Conservation (phyloP, 2,888 invertebrate species). For the Drosophila peninsularis region DNA sequence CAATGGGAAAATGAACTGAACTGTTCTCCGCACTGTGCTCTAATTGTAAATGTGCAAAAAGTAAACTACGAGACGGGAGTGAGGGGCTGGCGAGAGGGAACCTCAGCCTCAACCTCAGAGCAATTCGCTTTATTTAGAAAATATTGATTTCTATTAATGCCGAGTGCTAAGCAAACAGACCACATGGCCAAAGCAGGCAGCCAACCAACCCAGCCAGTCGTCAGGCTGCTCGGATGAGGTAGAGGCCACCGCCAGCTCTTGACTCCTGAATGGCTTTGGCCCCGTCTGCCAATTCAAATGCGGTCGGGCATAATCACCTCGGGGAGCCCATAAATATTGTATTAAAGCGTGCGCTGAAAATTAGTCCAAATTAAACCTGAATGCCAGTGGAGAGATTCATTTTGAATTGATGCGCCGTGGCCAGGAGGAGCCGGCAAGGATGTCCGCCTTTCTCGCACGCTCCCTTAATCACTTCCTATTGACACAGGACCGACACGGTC, state of each 20-base stretch:
- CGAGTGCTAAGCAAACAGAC: conserved; percentile 67
- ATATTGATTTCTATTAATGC: conserved; percentile 77
- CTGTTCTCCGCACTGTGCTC: conserved; percentile 45
- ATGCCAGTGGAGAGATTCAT: conserved; percentile 48
- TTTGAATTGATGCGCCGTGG: conserved; percentile 34
- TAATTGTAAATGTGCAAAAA: conserved; percentile 79
- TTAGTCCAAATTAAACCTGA: conserved; percentile 73
- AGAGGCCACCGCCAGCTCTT: conserved; percentile 40
- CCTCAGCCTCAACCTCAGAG: conserved; percentile 42
- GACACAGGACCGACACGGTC: conserved; percentile 63
- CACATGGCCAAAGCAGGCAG: conserved; percentile 17
- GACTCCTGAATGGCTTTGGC: conserved; percentile 57
- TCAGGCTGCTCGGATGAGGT: conserved; percentile 20
- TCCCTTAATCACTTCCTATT: conserved; percentile 75
- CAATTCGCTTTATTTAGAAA: conserved; percentile 68
- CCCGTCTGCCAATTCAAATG: conserved; percentile 47
- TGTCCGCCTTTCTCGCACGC: conserved; percentile 32
- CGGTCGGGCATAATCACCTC: conserved; percentile 61
- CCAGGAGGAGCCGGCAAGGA: conserved; percentile 3
- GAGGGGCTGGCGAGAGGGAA: conserved; percentile 33
- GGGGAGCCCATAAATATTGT: conserved; percentile 67
- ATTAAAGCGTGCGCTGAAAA: conserved; percentile 73
- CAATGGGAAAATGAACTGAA: conserved; percentile 73
- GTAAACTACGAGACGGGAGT: conserved; percentile 67
- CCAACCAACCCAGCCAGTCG: conserved; percentile 1